A percentile compares a stretch with the other conserved stretches of the same genome.
phyloP scores from a whole-genome alignment of 2,888 invertebrate species.

The Zaprionus bogoriensis region DNA sequence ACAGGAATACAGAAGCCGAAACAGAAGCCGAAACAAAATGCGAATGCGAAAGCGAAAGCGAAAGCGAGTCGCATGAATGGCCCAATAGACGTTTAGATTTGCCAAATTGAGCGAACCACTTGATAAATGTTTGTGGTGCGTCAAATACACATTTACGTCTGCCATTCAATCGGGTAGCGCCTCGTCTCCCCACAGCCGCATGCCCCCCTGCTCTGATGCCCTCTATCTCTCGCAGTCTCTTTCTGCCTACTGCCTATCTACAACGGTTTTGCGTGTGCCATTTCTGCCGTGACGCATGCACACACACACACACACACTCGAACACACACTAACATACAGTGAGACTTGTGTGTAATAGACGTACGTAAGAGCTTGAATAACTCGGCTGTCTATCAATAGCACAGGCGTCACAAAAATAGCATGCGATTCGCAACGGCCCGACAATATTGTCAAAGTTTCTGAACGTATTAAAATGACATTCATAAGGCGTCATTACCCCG shows the following conservation, averaged over 20 bases:
- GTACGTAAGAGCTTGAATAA: slow-evolving; percentile 35
- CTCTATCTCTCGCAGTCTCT: not conserved
- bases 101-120: slow-evolving; percentile 56
- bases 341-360: not conserved
- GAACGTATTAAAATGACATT: slow-evolving; percentile 57
- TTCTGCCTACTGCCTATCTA: slow-evolving; percentile 5
- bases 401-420: slow-evolving; percentile 57
- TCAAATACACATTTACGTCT: slow-evolving; percentile 43
- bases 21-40: no score
- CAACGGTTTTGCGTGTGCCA: slow-evolving; percentile 37
- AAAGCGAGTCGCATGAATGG: slow-evolving; percentile 34
- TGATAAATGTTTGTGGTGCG: slow-evolving; percentile 55
- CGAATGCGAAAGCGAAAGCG: not conserved
- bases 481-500: slow-evolving; percentile 65
- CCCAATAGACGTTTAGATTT: slow-evolving; percentile 42
- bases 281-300: slow-evolving; percentile 47
- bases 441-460: slow-evolving; percentile 68
- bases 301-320: slow-evolving; percentile 20
- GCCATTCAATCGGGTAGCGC: not conserved
- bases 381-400: slow-evolving; percentile 57
- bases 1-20: not conserved
- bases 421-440: slow-evolving; percentile 38
- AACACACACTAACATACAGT: slow-evolving; percentile 3
- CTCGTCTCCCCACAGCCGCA: not conserved
- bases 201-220: not conserved